A percentile compares a stretch with the other conserved stretches of the same genome.
Conservation (phyloP, 2,797 vertebrate genomes). For the Tauraco hartlaubi region DNA sequence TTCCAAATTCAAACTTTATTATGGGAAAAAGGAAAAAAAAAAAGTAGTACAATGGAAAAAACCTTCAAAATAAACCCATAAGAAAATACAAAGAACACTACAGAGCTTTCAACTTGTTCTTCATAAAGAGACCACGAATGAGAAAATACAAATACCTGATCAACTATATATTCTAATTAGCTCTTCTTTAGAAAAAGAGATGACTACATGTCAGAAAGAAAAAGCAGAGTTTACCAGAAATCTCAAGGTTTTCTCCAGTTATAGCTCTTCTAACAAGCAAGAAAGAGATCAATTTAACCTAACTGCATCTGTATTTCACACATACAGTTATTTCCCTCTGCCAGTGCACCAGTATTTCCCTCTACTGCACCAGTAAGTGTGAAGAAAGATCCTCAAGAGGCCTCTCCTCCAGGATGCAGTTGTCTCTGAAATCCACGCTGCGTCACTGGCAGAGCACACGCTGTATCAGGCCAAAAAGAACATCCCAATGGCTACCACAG, state of each 20-base stretch:
- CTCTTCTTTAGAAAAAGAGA: not conserved
- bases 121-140: not conserved
- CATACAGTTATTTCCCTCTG: not conserved
- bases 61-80: slow-evolving; percentile 31
- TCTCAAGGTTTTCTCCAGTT: not conserved
- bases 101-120: not conserved
- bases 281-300: not conserved
- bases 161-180: not conserved
- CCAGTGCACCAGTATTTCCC: too few relatives aligned
- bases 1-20: slow-evolving; percentile 56
- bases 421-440: not conserved
- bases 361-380: not conserved
- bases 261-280: not conserved
- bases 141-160: not conserved
- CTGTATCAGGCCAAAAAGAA: not conserved
- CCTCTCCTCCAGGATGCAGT: too few relatives aligned
- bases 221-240: not conserved
- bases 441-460: not conserved
- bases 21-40: slow-evolving; percentile 5
- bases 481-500: accelerated
- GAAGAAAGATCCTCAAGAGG: not conserved
- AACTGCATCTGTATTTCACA: not conserved
- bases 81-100: not conserved
- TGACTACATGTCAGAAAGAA: not conserved
- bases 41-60: slow-evolving; percentile 49